Evolutionary conservation across 1,140 invertebrate genomes (phyloP), one percentile per base, ranked within the genome.

Genomic region (Apis cerana): DNA sequence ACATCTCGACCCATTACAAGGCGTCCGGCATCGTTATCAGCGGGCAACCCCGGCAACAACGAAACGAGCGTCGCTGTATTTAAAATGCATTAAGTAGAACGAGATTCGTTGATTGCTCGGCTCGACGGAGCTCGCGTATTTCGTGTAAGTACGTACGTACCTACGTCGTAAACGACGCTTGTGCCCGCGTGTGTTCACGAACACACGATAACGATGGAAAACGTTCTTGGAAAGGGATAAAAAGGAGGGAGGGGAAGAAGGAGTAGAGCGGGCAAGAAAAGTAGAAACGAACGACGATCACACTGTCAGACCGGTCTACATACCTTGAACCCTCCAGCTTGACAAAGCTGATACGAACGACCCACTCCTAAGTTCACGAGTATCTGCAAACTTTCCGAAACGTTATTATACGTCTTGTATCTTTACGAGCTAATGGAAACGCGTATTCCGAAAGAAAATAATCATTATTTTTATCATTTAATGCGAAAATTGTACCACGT

Each of bases 51-150:
- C 9, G 21, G 15, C 21, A 52, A 70, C 68, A 52, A 23, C 48
- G 58, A 43, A 62, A 71, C 68, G 77, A n/a, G 9, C n/a, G 23
- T 52, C 43, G 69, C 23, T 54, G 56, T 80, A 80, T 80, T 80
- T 80, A 80, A 80, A 80, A 72, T 48, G 77, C 77, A 80, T 80
- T 70, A 80, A 80, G 58, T 54, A 50, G 68, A 72, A 80, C 58
- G 77, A 72, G 68, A 72, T 72, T 80, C 68, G 77, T 62, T 80
- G 77, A 80, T 80, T 80, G 77, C 77, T 43, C 48, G n/a, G 17
- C 7, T 48, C 13, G 33, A 2, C 15, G 5, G 12, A 5, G n/a
- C 33, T 10, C 54, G 59, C 7, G 65, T 15, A 59, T 69, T 70
- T 54, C 56, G 23, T 43, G 67, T 50, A 71, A 79, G 67, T 61